Conservation (phyloP, 2,888 invertebrate genomes). For the Trypoxylon attenuatum region DNA sequence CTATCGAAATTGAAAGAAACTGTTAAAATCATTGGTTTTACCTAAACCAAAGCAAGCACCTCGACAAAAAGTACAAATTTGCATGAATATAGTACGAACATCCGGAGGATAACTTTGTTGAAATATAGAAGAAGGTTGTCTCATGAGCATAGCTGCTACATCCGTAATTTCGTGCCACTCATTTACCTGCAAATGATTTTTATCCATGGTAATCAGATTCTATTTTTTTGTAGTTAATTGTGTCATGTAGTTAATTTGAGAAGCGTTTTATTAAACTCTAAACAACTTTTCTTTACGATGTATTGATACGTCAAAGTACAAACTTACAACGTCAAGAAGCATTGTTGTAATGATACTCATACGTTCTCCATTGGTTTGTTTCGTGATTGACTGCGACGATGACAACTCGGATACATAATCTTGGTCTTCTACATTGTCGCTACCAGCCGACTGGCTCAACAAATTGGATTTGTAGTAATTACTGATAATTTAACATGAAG, state of each 20-base stretch:
- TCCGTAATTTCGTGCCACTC: conserved; percentile 71
- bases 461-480: no score
- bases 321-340: conserved; percentile 65
- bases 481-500: no score
- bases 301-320: no score
- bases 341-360: conserved; percentile 64
- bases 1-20: background rate
- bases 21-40: conserved; percentile 25
- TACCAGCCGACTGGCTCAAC: no score
- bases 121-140: conserved; percentile 59
- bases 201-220: background rate
- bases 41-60: conserved; percentile 83
- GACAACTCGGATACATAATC: no score
- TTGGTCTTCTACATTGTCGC: no score
- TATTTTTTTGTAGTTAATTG: background rate
- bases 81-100: conserved; percentile 72
- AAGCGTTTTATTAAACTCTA: no score
- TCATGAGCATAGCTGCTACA: conserved; percentile 64
- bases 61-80: conserved; percentile 78
- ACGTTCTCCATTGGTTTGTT: conserved; percentile 53
- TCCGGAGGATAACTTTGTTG: conserved; percentile 56
- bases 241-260: background rate
- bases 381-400: no score
- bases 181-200: conserved; percentile 55
- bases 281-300: no score